Conservation (phyloP, 1,140 invertebrate genomes). For the Heliconius hermathena region DNA sequence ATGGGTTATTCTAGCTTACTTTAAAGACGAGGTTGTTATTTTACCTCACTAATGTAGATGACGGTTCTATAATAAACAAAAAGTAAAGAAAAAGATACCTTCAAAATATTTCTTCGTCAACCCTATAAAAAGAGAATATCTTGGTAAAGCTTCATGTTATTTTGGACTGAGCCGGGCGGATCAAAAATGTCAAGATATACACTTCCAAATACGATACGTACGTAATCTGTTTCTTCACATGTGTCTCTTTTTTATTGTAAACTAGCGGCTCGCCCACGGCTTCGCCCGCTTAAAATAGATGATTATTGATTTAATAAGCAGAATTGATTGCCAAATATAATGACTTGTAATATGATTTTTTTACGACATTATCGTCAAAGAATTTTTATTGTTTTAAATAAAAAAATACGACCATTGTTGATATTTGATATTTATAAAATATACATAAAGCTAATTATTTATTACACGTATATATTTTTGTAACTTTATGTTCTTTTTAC, state of each 20-base stretch:
- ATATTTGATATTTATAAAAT: too few species aligned
- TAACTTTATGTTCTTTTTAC: too few species aligned
- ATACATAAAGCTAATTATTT: too few species aligned
- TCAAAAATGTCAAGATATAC: constrained; percentile 21
- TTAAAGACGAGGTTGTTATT: constrained; percentile 22
- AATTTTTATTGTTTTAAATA: too few species aligned
- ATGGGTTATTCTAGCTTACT: constrained; percentile 25
- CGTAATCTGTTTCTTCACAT: neutral
- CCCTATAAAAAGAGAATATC: constrained; percentile 17
- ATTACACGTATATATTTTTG: too few species aligned
- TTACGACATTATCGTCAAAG: too few species aligned
- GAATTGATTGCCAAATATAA: too few species aligned
- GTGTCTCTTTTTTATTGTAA: neutral
- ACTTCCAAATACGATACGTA: constrained; percentile 17
- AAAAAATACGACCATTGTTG: too few species aligned
- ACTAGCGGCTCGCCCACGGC: too few species aligned
- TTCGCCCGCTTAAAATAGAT: too few species aligned
- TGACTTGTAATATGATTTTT: too few species aligned
- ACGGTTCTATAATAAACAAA: neutral
- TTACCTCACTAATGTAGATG: constrained; percentile 16
- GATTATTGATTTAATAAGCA: too few species aligned
- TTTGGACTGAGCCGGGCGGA: constrained; percentile 9
- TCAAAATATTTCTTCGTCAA: constrained; percentile 1
- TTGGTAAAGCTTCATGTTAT: constrained; percentile 17
- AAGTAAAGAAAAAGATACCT: neutral